These are phyloP conservation scores for Caenorhabditis briggsae DNA, from an alignment of 1,140 invertebrate genomes.

Conservation along the genomic window DNA sequence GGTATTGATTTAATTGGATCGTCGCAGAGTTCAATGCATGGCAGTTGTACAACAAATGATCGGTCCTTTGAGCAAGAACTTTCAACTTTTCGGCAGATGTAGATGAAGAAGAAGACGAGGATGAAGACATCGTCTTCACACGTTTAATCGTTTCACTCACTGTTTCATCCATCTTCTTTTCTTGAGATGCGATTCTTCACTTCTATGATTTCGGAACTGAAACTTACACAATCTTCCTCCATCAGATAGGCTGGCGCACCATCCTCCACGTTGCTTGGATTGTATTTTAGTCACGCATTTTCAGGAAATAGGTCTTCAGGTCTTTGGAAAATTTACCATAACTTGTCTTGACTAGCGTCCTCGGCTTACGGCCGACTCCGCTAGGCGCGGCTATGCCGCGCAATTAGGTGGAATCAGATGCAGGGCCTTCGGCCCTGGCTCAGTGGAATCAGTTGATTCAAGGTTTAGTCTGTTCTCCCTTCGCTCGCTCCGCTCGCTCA, in stretches of 20 bases:
- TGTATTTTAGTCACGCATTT: too few relatives aligned
- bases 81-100: background rate
- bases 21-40: background rate
- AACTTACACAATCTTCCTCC: background rate
- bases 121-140: background rate
- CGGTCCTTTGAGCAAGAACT: background rate
- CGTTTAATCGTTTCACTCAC: background rate
- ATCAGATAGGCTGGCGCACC: background rate
- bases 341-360: too few relatives aligned
- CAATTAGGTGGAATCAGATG: too few relatives aligned
- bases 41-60: constrained; percentile 15
- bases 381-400: too few relatives aligned
- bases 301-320: too few relatives aligned
- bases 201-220: background rate
- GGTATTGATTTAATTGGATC: background rate
- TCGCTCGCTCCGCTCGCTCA: too few relatives aligned
- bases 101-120: background rate
- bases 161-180: constrained; percentile 25
- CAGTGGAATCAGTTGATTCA: too few relatives aligned
- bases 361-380: too few relatives aligned
- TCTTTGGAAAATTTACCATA: too few relatives aligned
- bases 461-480: too few relatives aligned
- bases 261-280: too few relatives aligned
- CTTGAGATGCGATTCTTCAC: background rate
- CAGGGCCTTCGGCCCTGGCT: too few relatives aligned